Percentiles rank a stretch among this genome's conserved stretches.
phyloP scores from a whole-genome alignment of 2,113 vertebrate species.

The Verasper variegatus region DNA sequence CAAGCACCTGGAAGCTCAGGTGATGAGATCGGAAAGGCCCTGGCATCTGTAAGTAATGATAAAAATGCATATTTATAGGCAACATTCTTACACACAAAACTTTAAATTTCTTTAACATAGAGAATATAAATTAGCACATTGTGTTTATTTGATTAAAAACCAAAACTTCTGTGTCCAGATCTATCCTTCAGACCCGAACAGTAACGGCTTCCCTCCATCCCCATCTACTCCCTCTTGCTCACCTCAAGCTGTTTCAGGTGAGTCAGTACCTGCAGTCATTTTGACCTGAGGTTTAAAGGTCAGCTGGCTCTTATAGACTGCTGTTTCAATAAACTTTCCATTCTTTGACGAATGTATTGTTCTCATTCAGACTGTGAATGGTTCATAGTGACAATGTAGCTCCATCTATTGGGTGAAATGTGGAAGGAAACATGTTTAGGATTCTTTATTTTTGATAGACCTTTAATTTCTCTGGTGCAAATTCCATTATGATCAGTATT shows the following conservation, averaged over 20 bases:
- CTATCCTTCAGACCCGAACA: slow-evolving; percentile 94
- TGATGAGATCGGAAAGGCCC: slow-evolving; percentile 95
- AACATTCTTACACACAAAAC: neutral
- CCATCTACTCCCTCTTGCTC: slow-evolving; percentile 94
- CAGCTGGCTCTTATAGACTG: slow-evolving; percentile 21
- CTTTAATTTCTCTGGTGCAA: neutral
- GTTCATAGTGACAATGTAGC: slow-evolving; percentile 32
- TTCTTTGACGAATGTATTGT: slow-evolving; percentile 28
- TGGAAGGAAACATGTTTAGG: slow-evolving; percentile 28
- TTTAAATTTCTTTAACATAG: neutral
- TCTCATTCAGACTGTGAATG: slow-evolving; percentile 12
- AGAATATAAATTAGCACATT: neutral
- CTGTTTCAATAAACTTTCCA: slow-evolving; percentile 37
- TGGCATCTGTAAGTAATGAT: slow-evolving; percentile 91
- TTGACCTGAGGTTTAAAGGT: slow-evolving; percentile 36
- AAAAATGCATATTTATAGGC: neutral
- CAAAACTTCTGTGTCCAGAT: slow-evolving; percentile 82
- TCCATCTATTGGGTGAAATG: slow-evolving; percentile 68
- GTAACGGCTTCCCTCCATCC: slow-evolving; percentile 92
- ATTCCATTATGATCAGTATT: too few species aligned
- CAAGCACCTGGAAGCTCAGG: slow-evolving; percentile 91
- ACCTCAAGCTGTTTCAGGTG: slow-evolving; percentile 94
- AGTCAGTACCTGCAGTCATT: slow-evolving; percentile 32
- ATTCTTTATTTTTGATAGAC: neutral
- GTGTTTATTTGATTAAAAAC: slow-evolving; percentile 23